A percentile compares a stretch with the other conserved stretches of the same genome.
These are phyloP conservation scores for Auanema sp. DNA, from an alignment of 2,888 invertebrate species.

Conservation along the genomic window DNA sequence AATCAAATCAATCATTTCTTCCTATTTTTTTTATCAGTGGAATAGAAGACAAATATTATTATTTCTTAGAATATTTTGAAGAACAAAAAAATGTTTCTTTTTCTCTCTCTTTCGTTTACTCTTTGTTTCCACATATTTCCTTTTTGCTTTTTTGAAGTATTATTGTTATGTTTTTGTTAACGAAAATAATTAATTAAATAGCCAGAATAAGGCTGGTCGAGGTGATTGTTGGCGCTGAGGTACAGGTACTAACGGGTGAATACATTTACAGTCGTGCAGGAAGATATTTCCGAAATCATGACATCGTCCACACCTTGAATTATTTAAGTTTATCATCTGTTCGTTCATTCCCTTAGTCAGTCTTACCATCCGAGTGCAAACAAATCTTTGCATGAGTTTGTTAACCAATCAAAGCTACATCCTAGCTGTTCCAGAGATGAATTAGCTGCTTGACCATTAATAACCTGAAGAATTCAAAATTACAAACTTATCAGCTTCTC, in stretches of 20 bases:
- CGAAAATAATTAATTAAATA: too few species aligned
- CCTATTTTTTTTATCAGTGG: too few species aligned
- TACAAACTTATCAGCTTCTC: neutral
- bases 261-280: constrained; percentile 60
- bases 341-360: neutral
- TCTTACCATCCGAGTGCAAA: constrained; percentile 43
- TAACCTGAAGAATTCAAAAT: constrained; percentile 14
- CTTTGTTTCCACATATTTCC: too few species aligned
- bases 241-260: constrained; percentile 36
- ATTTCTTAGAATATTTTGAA: too few species aligned
- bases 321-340: neutral
- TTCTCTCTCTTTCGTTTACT: too few species aligned
- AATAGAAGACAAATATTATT: too few species aligned
- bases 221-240: constrained; percentile 18
- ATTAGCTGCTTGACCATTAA: constrained; percentile 23
- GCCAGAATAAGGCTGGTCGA: constrained; percentile 1
- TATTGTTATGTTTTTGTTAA: too few species aligned
- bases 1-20: too few species aligned
- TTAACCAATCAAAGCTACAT: constrained; percentile 58
- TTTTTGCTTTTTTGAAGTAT: too few species aligned
- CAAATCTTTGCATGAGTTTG: constrained; percentile 58
- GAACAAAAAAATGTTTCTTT: too few species aligned
- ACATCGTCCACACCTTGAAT: constrained; percentile 51
- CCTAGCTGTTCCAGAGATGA: constrained; percentile 53
- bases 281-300: constrained; percentile 60